These are phyloP conservation scores for Pleuronectes platessa DNA, from an alignment of 2,113 vertebrate species.

Conservation along the genomic window DNA sequence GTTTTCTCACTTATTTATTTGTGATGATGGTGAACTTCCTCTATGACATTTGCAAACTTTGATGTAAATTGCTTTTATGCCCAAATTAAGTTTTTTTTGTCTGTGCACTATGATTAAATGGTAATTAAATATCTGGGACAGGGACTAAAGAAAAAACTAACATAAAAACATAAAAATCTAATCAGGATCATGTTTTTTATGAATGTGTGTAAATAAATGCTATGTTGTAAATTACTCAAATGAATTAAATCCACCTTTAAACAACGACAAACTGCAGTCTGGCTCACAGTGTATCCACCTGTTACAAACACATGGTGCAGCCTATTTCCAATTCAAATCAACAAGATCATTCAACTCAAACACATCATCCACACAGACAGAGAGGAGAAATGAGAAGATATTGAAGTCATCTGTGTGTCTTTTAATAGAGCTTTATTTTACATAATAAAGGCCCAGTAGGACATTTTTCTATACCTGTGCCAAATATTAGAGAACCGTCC, in stretches of 20 bases:
- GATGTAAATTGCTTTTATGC: conserved; percentile 20
- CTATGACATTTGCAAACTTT: conserved; percentile 15
- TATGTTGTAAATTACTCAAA: neutral
- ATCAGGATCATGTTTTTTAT: neutral
- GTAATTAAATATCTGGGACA: conserved; percentile 2
- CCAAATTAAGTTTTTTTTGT: conserved; percentile 6
- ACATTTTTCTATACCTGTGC: too few relatives aligned
- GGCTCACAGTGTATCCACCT: neutral
- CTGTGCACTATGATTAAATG: neutral
- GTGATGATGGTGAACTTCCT: conserved; percentile 1
- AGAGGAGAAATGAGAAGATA: neutral
- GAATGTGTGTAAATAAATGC: conserved; percentile 19
- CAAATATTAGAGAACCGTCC: too few relatives aligned
- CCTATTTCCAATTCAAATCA: neutral
- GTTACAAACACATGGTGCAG: neutral
- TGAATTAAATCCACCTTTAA: neutral
- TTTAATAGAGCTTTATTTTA: too few relatives aligned
- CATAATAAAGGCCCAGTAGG: too few relatives aligned
- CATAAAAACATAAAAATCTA: neutral
- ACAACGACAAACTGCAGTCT: neutral
- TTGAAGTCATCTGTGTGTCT: too few relatives aligned
- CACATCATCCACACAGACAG: neutral
- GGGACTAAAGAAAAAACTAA: neutral
- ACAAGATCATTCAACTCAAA: neutral
- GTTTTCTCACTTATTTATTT: conserved; percentile 66